phyloP scores from a whole-genome alignment of 2,113 vertebrate species.

The Kryptolebias marmoratus region DNA sequence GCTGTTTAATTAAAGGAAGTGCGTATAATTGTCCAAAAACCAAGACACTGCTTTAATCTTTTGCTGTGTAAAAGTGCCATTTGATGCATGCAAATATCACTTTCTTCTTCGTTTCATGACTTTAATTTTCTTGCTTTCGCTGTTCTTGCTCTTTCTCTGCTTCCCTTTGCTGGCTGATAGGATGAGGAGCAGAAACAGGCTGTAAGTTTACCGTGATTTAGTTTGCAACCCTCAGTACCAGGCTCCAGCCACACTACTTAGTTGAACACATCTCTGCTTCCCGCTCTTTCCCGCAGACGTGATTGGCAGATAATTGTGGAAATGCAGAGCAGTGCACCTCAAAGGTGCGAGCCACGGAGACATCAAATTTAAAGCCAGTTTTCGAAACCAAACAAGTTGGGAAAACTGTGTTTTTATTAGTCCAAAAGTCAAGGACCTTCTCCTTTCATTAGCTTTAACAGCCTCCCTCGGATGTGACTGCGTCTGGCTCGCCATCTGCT shows the following conservation, averaged over 20 bases:
- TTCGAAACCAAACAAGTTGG: conserved; percentile 21
- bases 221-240: conserved; percentile 50
- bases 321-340: background rate
- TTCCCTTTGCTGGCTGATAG: conserved; percentile 77
- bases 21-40: conserved; percentile 23
- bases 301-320: conserved; percentile 25
- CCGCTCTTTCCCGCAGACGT: conserved; percentile 30
- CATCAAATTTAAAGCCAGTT: conserved; percentile 5
- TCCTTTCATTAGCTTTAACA: conserved; percentile 76
- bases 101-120: conserved; percentile 36
- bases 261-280: conserved; percentile 11
- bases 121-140: conserved; percentile 59
- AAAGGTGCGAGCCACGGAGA: background rate
- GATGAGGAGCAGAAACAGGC: conserved; percentile 97
- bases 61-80: conserved; percentile 14
- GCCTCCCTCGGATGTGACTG: conserved; percentile 73
- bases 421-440: conserved; percentile 61
- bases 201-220: conserved; percentile 85
- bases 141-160: conserved; percentile 55
- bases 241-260: conserved; percentile 53
- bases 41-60: conserved; percentile 6
- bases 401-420: conserved; percentile 42
- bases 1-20: conserved; percentile 21
- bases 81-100: conserved; percentile 44
- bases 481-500: conserved; percentile 82